A percentile compares a stretch with the other conserved stretches of the same genome.
Conservation (phyloP, 2,113 vertebrate genomes). For the Lophura nycthemera region DNA sequence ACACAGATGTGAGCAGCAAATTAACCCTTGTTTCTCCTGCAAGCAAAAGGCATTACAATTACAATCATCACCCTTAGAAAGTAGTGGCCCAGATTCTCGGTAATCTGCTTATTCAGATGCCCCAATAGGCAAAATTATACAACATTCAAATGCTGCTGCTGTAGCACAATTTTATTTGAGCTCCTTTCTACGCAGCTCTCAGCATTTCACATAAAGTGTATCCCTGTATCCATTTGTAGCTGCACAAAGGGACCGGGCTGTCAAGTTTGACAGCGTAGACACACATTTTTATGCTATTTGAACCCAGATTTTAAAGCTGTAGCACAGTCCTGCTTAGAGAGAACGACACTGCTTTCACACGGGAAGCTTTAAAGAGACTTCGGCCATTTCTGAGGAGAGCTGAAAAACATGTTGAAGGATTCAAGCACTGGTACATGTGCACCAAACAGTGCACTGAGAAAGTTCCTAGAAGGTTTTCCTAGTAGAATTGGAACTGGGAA, state of each 20-base stretch:
- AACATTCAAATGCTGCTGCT: neutral
- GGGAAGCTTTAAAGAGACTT: neutral
- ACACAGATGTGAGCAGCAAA: neutral
- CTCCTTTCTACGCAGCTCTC: neutral
- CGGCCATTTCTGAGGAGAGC: neutral
- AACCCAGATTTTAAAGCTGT: neutral
- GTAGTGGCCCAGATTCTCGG: neutral
- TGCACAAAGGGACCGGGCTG: neutral
- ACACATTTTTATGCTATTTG: neutral
- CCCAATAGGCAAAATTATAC: neutral
- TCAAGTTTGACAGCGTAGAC: neutral
- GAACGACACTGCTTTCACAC: neutral
- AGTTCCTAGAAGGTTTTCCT: conserved; percentile 25
- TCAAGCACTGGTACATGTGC: accelerated
- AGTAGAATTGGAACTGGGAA: neutral
- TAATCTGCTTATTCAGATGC: neutral
- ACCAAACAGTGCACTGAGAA: neutral
- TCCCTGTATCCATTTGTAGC: neutral
- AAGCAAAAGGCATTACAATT: neutral
- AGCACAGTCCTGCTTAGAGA: neutral
- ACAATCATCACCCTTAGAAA: neutral
- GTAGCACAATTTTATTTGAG: neutral
- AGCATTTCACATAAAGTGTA: neutral
- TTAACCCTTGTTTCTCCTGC: neutral
- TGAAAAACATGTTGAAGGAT: neutral